phyloP scores from a whole-genome alignment of 2,888 invertebrate species.

The Mongoloraphidia duomilia region DNA sequence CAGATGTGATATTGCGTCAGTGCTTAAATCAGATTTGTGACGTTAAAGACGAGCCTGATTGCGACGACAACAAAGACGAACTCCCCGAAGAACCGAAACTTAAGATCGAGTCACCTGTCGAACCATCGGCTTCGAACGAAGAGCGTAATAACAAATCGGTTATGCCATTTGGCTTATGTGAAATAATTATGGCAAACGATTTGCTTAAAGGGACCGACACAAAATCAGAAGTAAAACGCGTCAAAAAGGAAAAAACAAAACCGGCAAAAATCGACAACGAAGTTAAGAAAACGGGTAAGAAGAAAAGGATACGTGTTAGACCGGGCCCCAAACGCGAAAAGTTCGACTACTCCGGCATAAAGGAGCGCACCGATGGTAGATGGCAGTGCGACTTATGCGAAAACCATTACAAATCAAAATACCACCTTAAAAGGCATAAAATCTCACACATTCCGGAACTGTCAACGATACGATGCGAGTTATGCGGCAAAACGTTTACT shows the following conservation, averaged over 20 bases:
- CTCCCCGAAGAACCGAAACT: no score
- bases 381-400: neutral
- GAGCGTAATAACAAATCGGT: no score
- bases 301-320: no score
- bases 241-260: neutral
- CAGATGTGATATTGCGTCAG: conserved; percentile 1
- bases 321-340: no score
- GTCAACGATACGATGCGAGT: neutral
- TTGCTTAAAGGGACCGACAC: no score
- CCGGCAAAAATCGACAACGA: neutral
- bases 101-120: no score
- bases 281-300: no score
- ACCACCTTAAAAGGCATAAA: conserved; percentile 1
- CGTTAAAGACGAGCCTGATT: neutral
- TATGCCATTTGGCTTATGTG: no score
- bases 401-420: conserved; percentile 2
- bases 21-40: neutral
- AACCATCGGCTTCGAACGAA: no score
- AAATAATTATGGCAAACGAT: no score
- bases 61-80: neutral
- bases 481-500: conserved; percentile 1
- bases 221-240: no score
- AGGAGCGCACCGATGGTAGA: neutral
- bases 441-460: neutral
- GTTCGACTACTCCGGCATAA: neutral